Conservation (phyloP, 2,888 invertebrate species). For the Helleia helle region DNA sequence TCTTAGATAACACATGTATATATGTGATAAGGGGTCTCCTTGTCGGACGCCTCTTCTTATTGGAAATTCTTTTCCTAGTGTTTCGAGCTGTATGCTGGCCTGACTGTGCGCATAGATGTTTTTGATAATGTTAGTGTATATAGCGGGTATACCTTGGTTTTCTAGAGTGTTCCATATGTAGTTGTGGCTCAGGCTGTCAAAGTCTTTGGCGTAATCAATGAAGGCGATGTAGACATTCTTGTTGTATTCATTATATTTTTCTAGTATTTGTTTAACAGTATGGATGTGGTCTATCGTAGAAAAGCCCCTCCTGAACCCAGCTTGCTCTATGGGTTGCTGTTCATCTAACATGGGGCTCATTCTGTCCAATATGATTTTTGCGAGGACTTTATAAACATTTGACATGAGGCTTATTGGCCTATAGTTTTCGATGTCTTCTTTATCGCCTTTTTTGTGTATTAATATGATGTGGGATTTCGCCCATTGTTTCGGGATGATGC, state of each 20-base stretch:
- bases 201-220: constrained; percentile 21
- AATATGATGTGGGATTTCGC: constrained; percentile 1
- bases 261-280: constrained; percentile 11
- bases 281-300: constrained; percentile 3
- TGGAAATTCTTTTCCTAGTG: background rate
- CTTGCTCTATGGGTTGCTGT: constrained; percentile 1
- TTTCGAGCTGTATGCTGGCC: too few relatives aligned
- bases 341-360: background rate
- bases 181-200: constrained; percentile 17
- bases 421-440: background rate
- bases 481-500: constrained; percentile 1
- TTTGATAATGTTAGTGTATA: background rate
- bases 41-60: constrained; percentile 7
- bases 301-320: background rate
- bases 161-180: background rate
- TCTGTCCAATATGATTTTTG: background rate
- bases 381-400: too few relatives aligned
- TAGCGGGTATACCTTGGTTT: background rate
- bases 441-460: constrained; percentile 1
- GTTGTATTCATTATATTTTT: constrained; percentile 17
- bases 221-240: constrained; percentile 17
- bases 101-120: background rate
- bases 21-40: constrained; percentile 4
- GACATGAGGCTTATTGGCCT: constrained; percentile 1
- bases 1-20: too few relatives aligned